phyloP scores from a whole-genome alignment of 2,888 invertebrate genomes.

The Mesorhabditis spiculigera region DNA sequence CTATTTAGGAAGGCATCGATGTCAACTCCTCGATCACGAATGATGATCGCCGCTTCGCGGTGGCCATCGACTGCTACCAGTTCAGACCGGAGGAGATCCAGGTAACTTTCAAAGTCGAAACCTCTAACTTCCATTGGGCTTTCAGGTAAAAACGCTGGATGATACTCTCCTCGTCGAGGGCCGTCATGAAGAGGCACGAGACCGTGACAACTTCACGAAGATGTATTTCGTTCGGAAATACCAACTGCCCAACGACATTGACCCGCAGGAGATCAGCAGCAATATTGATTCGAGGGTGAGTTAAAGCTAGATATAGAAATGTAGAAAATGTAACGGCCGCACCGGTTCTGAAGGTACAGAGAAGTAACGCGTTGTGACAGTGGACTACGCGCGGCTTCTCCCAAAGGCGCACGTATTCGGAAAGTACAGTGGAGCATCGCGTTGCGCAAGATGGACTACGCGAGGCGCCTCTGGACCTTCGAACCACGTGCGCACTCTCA shows the following conservation, averaged over 20 bases:
- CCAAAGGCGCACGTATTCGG: too few species aligned
- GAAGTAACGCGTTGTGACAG: too few species aligned
- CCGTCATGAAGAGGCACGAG: constrained; percentile 53
- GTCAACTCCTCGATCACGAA: constrained; percentile 48
- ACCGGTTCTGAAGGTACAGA: too few species aligned
- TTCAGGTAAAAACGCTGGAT: constrained; percentile 53
- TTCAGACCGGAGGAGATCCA: constrained; percentile 57
- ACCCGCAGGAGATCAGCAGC: constrained; percentile 41
- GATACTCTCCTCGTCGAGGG: constrained; percentile 56
- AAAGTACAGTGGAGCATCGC: too few species aligned
- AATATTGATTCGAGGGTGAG: constrained; percentile 49
- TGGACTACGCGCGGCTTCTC: too few species aligned
- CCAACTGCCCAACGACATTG: constrained; percentile 55
- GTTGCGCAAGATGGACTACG: too few species aligned
- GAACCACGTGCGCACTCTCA: background rate
- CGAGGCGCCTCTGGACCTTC: background rate
- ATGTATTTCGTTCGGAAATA: constrained; percentile 58
- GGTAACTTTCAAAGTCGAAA: constrained; percentile 16
- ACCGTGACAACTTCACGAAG: constrained; percentile 51
- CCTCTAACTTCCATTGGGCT: background rate
- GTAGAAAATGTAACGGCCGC: too few species aligned
- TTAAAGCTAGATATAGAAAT: too few species aligned
- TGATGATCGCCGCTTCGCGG: constrained; percentile 49
- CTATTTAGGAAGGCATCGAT: constrained; percentile 49
- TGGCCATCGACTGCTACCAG: constrained; percentile 55